phyloP scores from a whole-genome alignment of 37 sponge, comb jelly and placozoan genomes.

The Chondrilla cf. caribensis region DNA sequence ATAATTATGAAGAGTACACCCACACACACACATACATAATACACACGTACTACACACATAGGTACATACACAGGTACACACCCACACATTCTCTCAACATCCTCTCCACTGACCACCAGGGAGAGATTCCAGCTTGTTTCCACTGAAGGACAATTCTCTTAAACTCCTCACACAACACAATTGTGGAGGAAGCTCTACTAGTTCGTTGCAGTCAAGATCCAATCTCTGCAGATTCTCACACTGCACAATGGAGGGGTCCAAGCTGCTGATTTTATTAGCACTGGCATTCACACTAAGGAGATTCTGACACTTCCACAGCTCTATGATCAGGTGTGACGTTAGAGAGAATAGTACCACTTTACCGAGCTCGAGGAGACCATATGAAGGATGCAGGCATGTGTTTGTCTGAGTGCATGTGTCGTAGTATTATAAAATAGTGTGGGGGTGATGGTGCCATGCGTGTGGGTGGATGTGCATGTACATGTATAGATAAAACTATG shows the following conservation, averaged over 20 bases:
- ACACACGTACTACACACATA: too few species aligned
- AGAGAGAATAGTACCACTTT: too few species aligned
- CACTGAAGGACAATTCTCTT: conserved; percentile 25
- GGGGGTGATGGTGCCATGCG: neutral
- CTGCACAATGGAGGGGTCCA: conserved; percentile 1
- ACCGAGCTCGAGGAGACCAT: too few species aligned
- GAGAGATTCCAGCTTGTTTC: conserved; percentile 20
- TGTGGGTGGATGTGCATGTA: neutral
- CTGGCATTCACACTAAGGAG: conserved; percentile 3
- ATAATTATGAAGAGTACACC: too few species aligned
- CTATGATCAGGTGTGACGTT: too few species aligned
- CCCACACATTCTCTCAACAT: neutral
- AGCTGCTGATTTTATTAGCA: neutral
- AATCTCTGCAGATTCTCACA: conserved; percentile 25
- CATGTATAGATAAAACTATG: neutral
- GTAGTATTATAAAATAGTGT: neutral
- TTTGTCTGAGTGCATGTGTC: neutral
- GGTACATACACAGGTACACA: neutral
- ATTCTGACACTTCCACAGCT: neutral
- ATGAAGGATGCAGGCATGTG: too few species aligned
- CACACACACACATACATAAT: too few species aligned
- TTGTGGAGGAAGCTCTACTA: conserved; percentile 24
- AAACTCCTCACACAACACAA: neutral
- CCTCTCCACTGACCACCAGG: conserved; percentile 11
- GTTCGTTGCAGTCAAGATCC: conserved; percentile 22